phyloP scores from a whole-genome alignment of 2,797 vertebrate species.

The Tachyglossus aculeatus region DNA sequence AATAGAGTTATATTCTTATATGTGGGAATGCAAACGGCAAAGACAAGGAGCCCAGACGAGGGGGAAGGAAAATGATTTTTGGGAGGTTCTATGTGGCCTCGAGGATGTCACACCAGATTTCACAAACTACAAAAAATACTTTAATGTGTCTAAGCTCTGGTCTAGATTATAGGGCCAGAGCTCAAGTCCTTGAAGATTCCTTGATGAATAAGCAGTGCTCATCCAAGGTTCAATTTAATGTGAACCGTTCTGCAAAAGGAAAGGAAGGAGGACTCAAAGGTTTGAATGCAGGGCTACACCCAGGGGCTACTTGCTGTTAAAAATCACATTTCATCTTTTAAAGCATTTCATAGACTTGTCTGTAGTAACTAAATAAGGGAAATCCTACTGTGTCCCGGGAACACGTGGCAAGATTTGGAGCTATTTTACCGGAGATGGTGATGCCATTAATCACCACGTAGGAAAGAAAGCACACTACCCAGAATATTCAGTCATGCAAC shows the following conservation, averaged over 20 bases:
- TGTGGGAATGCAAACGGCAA: background rate
- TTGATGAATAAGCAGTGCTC: slow-evolving; percentile 48
- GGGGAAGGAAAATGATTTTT: background rate
- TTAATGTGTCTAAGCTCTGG: slow-evolving; percentile 38
- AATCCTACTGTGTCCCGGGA: slow-evolving; percentile 58
- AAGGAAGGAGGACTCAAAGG: slow-evolving; percentile 66
- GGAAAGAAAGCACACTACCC: slow-evolving; percentile 33
- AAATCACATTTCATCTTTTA: slow-evolving; percentile 56
- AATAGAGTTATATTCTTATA: background rate
- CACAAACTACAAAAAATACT: slow-evolving; percentile 22
- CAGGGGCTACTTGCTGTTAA: slow-evolving; percentile 65
- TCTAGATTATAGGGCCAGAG: slow-evolving; percentile 43
- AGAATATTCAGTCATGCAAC: background rate
- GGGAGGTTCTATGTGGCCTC: background rate
- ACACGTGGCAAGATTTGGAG: slow-evolving; percentile 54
- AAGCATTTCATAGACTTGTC: slow-evolving; percentile 58
- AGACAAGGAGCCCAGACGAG: background rate
- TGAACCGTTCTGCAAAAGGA: slow-evolving; percentile 56
- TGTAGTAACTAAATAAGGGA: slow-evolving; percentile 64
- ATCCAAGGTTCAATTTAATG: slow-evolving; percentile 63
- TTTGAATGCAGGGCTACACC: slow-evolving; percentile 58
- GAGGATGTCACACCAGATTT: slow-evolving; percentile 12
- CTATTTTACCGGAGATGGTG: slow-evolving; percentile 33
- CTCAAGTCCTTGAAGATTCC: slow-evolving; percentile 46
- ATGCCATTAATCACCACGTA: slow-evolving; percentile 61